Percentiles rank a stretch among this genome's conserved stretches.
Evolutionary conservation across 23 tunicate genomes (phyloP).

Genomic region (Ascidia mentula): DNA sequence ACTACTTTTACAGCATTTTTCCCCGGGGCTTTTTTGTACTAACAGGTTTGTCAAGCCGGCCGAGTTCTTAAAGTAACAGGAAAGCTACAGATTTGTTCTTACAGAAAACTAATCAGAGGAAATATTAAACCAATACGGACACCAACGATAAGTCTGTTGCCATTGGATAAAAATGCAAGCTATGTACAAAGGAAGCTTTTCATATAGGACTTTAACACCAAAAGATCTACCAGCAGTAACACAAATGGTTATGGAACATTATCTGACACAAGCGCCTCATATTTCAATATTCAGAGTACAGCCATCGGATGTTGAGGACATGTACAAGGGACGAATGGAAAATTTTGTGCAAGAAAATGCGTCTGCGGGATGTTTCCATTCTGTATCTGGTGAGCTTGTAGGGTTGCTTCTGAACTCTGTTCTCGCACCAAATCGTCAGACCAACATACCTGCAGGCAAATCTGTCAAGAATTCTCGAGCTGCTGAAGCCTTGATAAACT

Average conservation of each 20-base stretch:
- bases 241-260: not conserved
- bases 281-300: not conserved
- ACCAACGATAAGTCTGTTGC: no score
- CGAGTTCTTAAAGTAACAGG: no score
- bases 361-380: not conserved
- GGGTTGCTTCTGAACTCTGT: not conserved
- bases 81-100: no score
- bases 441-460: not conserved
- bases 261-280: not conserved
- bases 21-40: no score
- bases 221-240: not conserved
- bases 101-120: no score
- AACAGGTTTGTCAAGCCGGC: no score
- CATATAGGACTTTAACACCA: not conserved
- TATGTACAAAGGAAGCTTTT: not conserved
- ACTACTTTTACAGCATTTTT: no score
- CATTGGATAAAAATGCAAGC: no score
- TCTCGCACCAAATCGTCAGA: not conserved
- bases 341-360: not conserved
- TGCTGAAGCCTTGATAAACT: no score
- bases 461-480: no score
- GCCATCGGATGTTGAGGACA: not conserved
- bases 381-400: not conserved
- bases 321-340: not conserved
- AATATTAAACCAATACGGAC: no score